These are phyloP conservation scores for Ladona fulva DNA, from an alignment of 1,140 invertebrate genomes.

Conservation along the genomic window DNA sequence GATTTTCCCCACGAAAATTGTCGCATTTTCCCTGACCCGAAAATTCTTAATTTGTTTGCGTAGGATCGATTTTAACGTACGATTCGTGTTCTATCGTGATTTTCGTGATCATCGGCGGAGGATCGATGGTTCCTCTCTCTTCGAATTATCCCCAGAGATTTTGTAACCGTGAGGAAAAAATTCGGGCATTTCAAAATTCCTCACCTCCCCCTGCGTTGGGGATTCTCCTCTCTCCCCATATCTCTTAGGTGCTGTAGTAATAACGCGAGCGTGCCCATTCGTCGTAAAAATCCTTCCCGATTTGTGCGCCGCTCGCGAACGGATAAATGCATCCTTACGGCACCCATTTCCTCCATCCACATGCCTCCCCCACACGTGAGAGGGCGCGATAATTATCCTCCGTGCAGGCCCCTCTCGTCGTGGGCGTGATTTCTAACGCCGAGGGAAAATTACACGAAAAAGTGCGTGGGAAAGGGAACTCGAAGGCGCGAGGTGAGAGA, in stretches of 20 bases:
- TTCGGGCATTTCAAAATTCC: no score
- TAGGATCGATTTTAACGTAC: no score
- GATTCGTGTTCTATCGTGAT: no score
- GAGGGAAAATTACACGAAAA: conserved; percentile 6
- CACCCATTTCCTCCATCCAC: not conserved
- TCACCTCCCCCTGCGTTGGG: not conserved
- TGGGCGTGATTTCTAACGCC: not conserved
- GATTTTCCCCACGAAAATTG: no score
- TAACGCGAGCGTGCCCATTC: not conserved
- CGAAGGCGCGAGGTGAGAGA: not conserved
- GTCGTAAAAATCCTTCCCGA: not conserved
- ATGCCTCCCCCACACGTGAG: not conserved
- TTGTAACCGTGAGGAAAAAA: no score
- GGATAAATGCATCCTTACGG: not conserved
- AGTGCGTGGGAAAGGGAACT: not conserved
- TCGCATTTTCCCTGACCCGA: no score
- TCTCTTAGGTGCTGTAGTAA: not conserved
- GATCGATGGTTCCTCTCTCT: no score
- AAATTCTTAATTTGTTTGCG: no score
- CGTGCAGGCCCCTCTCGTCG: not conserved
- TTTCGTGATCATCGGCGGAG: no score
- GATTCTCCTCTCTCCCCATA: not conserved
- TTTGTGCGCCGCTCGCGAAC: not conserved
- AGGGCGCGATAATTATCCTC: not conserved
- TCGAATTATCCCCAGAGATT: no score